These are phyloP conservation scores for Oncorhynchus gorbuscha DNA, from an alignment of 2,113 vertebrate genomes.

Conservation along the genomic window DNA sequence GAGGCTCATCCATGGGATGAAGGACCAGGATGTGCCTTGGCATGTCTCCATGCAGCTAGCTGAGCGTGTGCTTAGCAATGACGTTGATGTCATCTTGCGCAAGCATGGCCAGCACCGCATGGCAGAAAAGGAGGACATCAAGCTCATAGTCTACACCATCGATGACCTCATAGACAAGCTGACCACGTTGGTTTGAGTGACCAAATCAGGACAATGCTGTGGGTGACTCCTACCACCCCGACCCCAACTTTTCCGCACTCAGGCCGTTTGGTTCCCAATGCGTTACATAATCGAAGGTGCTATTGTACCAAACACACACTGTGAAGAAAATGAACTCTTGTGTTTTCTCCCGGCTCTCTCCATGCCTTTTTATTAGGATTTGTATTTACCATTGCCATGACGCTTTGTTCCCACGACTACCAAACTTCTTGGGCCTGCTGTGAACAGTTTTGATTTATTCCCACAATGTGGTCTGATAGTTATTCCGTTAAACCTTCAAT, in stretches of 20 bases:
- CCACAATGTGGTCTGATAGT: background rate
- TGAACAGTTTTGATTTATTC: background rate
- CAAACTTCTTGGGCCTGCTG: background rate
- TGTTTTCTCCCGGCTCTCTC: background rate
- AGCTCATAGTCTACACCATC: slow-evolving; percentile 82
- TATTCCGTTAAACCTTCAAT: background rate
- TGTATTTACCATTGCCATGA: background rate
- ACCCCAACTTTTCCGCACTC: background rate
- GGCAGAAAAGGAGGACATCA: slow-evolving; percentile 81
- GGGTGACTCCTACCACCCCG: background rate
- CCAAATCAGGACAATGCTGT: background rate
- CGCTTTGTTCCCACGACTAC: background rate
- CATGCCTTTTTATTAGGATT: background rate
- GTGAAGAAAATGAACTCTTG: background rate
- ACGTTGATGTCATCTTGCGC: slow-evolving; percentile 82
- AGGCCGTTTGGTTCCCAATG: background rate
- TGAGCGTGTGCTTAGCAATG: slow-evolving; percentile 73
- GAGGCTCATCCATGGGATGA: slow-evolving; percentile 80
- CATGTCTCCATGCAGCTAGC: slow-evolving; percentile 82
- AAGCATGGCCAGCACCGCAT: slow-evolving; percentile 79
- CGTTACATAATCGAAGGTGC: background rate
- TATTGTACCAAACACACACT: background rate
- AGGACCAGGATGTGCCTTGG: slow-evolving; percentile 79
- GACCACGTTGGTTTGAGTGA: slow-evolving; percentile 4
- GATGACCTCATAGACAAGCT: slow-evolving; percentile 67